These are phyloP conservation scores for Sesamia nonagrioides DNA, from an alignment of 1,140 invertebrate genomes.

Conservation along the genomic window DNA sequence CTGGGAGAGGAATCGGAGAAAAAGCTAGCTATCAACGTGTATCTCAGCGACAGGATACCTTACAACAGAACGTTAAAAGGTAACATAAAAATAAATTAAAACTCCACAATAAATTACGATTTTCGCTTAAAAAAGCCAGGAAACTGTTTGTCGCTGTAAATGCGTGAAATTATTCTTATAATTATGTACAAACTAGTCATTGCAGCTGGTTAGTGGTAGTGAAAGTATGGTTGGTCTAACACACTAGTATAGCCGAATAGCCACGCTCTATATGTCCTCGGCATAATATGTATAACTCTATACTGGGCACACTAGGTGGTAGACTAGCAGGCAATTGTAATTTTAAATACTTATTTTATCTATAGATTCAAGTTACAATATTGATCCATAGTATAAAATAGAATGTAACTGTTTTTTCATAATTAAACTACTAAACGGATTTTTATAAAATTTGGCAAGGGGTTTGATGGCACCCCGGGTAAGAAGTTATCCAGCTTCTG, in stretches of 20 bases:
- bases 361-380: too few relatives aligned
- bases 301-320: neutral
- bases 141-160: neutral
- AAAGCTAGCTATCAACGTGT: slow-evolving; percentile 79
- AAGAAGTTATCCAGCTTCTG: too few relatives aligned
- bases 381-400: too few relatives aligned
- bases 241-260: neutral
- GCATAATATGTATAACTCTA: neutral
- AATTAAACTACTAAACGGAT: too few relatives aligned
- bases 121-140: neutral
- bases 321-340: neutral
- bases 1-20: slow-evolving; percentile 79
- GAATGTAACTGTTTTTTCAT: too few relatives aligned
- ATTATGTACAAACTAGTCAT: neutral
- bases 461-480: too few relatives aligned
- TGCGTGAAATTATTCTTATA: neutral
- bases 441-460: too few relatives aligned
- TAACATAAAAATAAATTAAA: slow-evolving; percentile 39
- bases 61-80: slow-evolving; percentile 81
- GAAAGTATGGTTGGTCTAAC: neutral
- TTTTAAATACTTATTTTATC: neutral
- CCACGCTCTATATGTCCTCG: slow-evolving; percentile 9
- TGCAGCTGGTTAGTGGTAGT: neutral
- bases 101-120: neutral
- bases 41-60: slow-evolving; percentile 78